phyloP scores from a whole-genome alignment of 1,140 invertebrate species.

The Eupeodes corollae region DNA sequence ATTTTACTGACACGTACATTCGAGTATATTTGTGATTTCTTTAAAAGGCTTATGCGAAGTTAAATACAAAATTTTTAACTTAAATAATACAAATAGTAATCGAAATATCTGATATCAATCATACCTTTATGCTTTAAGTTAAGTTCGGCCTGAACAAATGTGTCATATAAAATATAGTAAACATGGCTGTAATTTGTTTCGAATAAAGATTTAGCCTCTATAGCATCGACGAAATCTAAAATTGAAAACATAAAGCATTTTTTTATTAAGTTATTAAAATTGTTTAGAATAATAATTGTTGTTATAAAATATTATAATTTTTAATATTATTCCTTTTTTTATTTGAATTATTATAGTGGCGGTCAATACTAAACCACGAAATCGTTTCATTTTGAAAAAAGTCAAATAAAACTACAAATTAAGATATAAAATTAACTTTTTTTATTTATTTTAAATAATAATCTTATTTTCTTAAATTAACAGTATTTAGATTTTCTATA shows the following conservation, averaged over 20 bases:
- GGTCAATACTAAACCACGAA: not conserved
- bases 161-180: conserved; percentile 91
- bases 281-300: not conserved
- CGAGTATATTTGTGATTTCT: too few relatives aligned
- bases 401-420: too few relatives aligned
- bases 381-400: too few relatives aligned
- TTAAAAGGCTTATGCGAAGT: too few relatives aligned
- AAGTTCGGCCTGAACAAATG: conserved; percentile 80
- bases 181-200: conserved; percentile 90
- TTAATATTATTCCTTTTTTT: not conserved
- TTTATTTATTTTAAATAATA: too few relatives aligned
- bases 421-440: not conserved
- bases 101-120: conserved; percentile 8
- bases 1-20: too few relatives aligned
- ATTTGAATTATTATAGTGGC: not conserved
- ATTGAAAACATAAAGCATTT: conserved; percentile 32
- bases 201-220: conserved; percentile 85
- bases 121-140: conserved; percentile 86
- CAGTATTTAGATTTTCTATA: too few relatives aligned
- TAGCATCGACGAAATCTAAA: conserved; percentile 79
- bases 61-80: not conserved
- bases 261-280: conserved; percentile 16
- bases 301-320: not conserved
- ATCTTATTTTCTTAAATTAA: too few relatives aligned
- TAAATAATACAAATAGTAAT: not conserved